Conservation (phyloP, 92 coral and sea anemone species). For the Paragorgia papillata region DNA sequence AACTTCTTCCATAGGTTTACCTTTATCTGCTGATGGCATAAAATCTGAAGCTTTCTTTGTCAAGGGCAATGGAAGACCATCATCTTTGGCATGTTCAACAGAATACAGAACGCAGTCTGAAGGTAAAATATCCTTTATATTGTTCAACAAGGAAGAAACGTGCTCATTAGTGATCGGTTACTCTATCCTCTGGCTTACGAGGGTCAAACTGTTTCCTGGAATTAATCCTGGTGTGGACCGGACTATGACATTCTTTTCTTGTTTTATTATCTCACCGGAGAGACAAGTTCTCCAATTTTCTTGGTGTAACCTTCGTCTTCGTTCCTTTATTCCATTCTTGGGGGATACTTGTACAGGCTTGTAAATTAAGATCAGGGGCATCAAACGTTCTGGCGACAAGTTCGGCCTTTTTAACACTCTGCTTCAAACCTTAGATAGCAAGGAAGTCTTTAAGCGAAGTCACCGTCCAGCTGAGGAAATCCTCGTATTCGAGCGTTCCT, state of each 20-base stretch:
- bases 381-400: constrained; percentile 31
- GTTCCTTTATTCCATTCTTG: constrained; percentile 15
- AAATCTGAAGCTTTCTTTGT: too few species aligned
- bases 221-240: neutral
- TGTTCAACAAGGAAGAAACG: too few species aligned
- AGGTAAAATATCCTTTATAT: constrained; percentile 32
- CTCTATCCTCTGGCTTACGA: constrained; percentile 37
- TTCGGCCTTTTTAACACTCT: constrained; percentile 19
- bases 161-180: constrained; percentile 33
- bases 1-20: constrained; percentile 49
- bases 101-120: constrained; percentile 58
- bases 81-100: constrained; percentile 54
- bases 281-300: neutral
- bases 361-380: neutral
- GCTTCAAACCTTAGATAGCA: constrained; percentile 7
- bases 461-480: constrained; percentile 19
- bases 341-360: neutral
- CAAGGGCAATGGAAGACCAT: too few species aligned
- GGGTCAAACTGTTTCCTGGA: constrained; percentile 37
- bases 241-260: constrained; percentile 7
- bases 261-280: neutral
- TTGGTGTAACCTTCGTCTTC: neutral
- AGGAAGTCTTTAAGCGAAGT: too few species aligned
- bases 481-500: constrained; percentile 23
- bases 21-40: constrained; percentile 57